These are phyloP conservation scores for Paramisgurnus dabryanus DNA, from an alignment of 2,113 vertebrate genomes.

Conservation along the genomic window DNA sequence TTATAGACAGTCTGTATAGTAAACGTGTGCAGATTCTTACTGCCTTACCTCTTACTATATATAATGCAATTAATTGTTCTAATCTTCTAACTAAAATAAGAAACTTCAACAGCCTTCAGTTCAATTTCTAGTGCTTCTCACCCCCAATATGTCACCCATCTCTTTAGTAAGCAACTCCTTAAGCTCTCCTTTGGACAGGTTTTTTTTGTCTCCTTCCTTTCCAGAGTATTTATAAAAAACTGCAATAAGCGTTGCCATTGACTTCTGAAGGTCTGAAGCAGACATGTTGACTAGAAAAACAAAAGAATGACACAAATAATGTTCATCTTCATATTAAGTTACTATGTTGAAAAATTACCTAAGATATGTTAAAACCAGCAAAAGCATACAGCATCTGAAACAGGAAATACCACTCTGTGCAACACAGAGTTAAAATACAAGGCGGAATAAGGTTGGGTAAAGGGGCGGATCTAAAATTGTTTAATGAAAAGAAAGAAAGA, in stretches of 20 bases:
- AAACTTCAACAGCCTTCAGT: no score
- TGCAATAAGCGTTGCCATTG: slow-evolving; percentile 76
- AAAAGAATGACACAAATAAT: neutral
- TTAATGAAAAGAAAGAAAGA: neutral
- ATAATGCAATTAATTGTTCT: neutral
- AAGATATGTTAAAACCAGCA: neutral
- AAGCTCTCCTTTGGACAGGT: slow-evolving; percentile 84
- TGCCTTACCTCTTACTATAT: neutral
- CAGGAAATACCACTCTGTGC: neutral
- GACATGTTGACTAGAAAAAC: slow-evolving; percentile 61
- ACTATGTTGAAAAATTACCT: neutral
- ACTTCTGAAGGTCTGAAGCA: slow-evolving; percentile 57
- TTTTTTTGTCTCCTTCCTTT: slow-evolving; percentile 81
- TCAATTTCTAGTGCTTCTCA: slow-evolving; percentile 60
- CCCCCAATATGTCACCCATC: slow-evolving; percentile 73
- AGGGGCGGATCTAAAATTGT: neutral
- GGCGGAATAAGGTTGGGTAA: neutral
- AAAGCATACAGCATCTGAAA: neutral
- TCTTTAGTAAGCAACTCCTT: slow-evolving; percentile 81
- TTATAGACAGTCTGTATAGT: neutral
- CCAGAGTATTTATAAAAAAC: slow-evolving; percentile 82
- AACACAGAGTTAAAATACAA: neutral
- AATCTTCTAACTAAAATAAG: no score
- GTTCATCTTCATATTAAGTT: no score
- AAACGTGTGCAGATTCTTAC: neutral